These are phyloP conservation scores for Entomobrya proxima DNA, from an alignment of 2,888 invertebrate genomes.

Conservation along the genomic window DNA sequence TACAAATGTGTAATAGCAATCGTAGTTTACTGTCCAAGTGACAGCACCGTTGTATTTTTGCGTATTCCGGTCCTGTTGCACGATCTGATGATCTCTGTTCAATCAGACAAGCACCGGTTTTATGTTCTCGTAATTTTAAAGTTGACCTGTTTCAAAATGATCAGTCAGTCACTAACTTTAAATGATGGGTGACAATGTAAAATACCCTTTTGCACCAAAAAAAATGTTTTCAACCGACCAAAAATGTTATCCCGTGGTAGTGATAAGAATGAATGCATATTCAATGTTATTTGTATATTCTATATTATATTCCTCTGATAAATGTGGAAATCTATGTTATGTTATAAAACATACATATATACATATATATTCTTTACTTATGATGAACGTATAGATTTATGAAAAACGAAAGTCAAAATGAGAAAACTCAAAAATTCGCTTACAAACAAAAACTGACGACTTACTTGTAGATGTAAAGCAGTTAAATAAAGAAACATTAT, in stretches of 20 bases:
- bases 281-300: conserved; percentile 3
- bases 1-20: conserved; percentile 26
- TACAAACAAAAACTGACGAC: conserved; percentile 64
- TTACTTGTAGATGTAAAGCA: conserved; percentile 61
- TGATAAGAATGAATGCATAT: conserved; percentile 35
- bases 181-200: background rate
- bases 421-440: conserved; percentile 65
- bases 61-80: conserved; percentile 39
- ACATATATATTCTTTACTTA: conserved; percentile 56
- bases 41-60: conserved; percentile 34
- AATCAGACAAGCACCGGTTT: conserved; percentile 43
- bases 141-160: background rate
- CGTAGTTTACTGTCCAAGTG: conserved; percentile 56
- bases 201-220: conserved; percentile 43
- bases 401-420: conserved; percentile 31
- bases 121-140: conserved; percentile 13
- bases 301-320: background rate
- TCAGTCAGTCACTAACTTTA: background rate
- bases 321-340: background rate
- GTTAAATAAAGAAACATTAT: conserved; percentile 40
- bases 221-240: conserved; percentile 57
- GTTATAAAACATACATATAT: conserved; percentile 19
- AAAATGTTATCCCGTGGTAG: conserved; percentile 60
- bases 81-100: conserved; percentile 63
- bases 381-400: conserved; percentile 49